Percentiles rank a stretch among this genome's conserved stretches.
Evolutionary conservation across 2,888 invertebrate genomes (phyloP).

Genomic region (Nephrotoma flavescens): DNA sequence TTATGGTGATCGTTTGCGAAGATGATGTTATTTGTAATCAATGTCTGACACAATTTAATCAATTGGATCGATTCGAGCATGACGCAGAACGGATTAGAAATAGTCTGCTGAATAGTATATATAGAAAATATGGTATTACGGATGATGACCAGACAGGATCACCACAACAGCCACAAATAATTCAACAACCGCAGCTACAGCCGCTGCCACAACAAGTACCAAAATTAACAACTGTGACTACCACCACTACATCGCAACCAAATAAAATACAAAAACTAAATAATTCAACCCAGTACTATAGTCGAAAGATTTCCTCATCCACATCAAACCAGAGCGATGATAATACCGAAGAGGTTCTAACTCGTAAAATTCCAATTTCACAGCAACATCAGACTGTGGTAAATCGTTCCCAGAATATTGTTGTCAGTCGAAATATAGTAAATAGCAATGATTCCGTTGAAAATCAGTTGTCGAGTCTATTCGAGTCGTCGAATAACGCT

Average conservation of each 20-base stretch:
- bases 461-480: conserved; percentile 19
- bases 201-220: conserved; percentile 2
- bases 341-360: conserved; percentile 14
- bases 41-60: conserved; percentile 33
- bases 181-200: conserved; percentile 6
- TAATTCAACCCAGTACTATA: conserved; percentile 19
- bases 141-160: conserved; percentile 19
- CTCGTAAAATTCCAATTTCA: conserved; percentile 18
- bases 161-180: conserved; percentile 4
- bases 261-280: conserved; percentile 29
- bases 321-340: conserved; percentile 9
- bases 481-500: conserved; percentile 11
- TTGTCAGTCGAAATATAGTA: neutral
- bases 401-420: neutral
- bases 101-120: conserved; percentile 27
- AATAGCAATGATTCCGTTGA: conserved; percentile 13
- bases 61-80: conserved; percentile 33
- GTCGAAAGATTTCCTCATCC: conserved; percentile 15
- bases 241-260: conserved; percentile 16
- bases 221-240: neutral
- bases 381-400: conserved; percentile 5
- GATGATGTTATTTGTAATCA: conserved; percentile 34
- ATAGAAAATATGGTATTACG: conserved; percentile 31
- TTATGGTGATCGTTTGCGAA: conserved; percentile 33
- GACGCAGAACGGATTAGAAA: conserved; percentile 32